Evolutionary conservation across 2,113 vertebrate genomes (phyloP), one percentile per base, ranked within the genome.

Genomic region (Odobenus rosmarus): DNA sequence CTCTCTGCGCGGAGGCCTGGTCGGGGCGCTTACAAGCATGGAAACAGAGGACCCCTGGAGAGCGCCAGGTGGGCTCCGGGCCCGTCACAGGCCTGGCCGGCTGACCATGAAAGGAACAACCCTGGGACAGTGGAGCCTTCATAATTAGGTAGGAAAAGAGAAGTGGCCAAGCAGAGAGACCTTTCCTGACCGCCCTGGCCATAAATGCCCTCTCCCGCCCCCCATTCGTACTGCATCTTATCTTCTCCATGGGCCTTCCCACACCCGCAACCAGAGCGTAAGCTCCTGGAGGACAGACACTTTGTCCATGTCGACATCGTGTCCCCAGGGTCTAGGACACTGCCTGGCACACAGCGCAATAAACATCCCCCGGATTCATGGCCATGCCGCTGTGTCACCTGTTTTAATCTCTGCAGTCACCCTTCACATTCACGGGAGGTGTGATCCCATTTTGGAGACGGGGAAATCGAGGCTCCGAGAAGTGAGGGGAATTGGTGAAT

Each of bases 21-120:
- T 33, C n/a, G 59, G 24, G 55, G 42, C 15, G 23, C 3, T 1
- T 5, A 0, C 28, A 33, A 12, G 24, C 0, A 0, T 6, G 6
- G 46, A 33, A 74, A 33, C 4, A 10, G 39, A 69, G 69, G 46
- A 14, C 3, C 21, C 64, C 46, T 16, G 36, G 19, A 69, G 28
- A 55, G 5, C 3, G 0, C 23, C 53, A 3, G 49, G 39, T 0
- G 4, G 57, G 33, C 26, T 28, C 7, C 4, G 28, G 7, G 67
- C 3, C 26, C 19, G 1, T 23, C 6, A 2, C 31, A 42, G 49
- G 13, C 26, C 61, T 76, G 55, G 28, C 24, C 13, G 18, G 93
- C 23, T 57, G 31, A 23, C 31, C 14, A 2, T 2, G 69, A 36
- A 28, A 28, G n/a, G 46, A 33, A 16, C 49, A n/a, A 7, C 36